phyloP scores from a whole-genome alignment of 2,888 invertebrate species.

The Cetonia aurata region DNA sequence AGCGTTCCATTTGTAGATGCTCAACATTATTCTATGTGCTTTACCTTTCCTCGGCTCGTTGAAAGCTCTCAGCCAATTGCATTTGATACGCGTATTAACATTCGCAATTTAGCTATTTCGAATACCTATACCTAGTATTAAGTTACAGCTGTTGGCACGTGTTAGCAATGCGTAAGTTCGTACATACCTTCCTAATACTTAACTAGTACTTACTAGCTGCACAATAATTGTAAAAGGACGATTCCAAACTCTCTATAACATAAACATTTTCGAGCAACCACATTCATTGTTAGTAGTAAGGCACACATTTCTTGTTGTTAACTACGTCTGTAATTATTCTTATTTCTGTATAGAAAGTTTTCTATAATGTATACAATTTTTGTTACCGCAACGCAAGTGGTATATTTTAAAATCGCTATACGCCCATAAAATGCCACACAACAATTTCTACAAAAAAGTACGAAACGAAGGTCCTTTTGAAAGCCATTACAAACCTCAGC shows the following conservation, averaged over 20 bases:
- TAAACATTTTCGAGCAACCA: too few species aligned
- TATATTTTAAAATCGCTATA: too few species aligned
- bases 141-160: slow-evolving; percentile 4
- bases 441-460: background rate
- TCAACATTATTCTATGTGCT: background rate
- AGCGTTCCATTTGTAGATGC: slow-evolving; percentile 48
- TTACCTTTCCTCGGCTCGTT: background rate
- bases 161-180: background rate
- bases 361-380: too few species aligned
- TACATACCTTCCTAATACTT: too few species aligned
- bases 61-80: slow-evolving; percentile 20
- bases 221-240: too few species aligned
- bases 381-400: background rate
- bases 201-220: too few species aligned
- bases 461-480: background rate
- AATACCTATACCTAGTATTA: background rate
- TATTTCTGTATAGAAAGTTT: too few species aligned
- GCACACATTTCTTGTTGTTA: too few species aligned
- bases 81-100: slow-evolving; percentile 25
- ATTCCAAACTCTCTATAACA: too few species aligned
- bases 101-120: slow-evolving; percentile 9
- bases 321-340: too few species aligned
- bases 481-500: background rate
- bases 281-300: too few species aligned
- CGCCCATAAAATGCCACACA: background rate